phyloP scores from a whole-genome alignment of 2,797 vertebrate genomes.

The Mionectes olivaceus region DNA sequence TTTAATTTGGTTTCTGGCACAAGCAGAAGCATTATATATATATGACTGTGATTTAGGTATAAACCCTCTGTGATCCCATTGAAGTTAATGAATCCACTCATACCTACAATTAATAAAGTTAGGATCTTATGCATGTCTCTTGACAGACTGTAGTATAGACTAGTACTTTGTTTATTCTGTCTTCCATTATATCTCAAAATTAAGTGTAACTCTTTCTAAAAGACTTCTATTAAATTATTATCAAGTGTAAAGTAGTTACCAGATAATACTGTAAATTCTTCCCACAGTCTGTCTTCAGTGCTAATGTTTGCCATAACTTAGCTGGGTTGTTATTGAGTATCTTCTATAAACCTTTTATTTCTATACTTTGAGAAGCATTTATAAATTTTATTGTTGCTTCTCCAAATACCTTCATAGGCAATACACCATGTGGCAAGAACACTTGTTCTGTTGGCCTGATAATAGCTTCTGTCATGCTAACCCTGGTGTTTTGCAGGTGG shows the following conservation, averaged over 20 bases:
- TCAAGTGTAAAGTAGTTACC: neutral
- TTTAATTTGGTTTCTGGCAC: neutral
- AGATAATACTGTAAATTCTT: neutral
- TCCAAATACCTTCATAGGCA: neutral
- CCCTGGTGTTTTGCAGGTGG: neutral
- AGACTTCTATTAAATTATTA: neutral
- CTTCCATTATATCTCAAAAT: neutral
- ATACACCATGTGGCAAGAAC: neutral
- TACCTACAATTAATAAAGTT: neutral
- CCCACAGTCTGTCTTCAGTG: neutral
- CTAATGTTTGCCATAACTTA: neutral
- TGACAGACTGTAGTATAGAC: neutral
- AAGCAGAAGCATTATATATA: neutral
- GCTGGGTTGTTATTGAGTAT: neutral
- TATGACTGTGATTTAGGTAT: neutral
- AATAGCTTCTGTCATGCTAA: neutral
- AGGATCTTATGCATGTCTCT: neutral
- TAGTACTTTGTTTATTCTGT: neutral
- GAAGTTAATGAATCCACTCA: neutral
- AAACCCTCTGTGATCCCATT: neutral
- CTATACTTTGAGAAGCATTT: neutral
- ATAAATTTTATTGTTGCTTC: neutral
- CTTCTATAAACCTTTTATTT: neutral
- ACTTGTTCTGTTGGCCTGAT: neutral
- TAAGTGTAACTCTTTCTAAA: neutral